Evolutionary conservation across 2,888 invertebrate species (phyloP), one percentile per base, ranked within the genome.

Genomic region (Cryptosula pallasiana): DNA sequence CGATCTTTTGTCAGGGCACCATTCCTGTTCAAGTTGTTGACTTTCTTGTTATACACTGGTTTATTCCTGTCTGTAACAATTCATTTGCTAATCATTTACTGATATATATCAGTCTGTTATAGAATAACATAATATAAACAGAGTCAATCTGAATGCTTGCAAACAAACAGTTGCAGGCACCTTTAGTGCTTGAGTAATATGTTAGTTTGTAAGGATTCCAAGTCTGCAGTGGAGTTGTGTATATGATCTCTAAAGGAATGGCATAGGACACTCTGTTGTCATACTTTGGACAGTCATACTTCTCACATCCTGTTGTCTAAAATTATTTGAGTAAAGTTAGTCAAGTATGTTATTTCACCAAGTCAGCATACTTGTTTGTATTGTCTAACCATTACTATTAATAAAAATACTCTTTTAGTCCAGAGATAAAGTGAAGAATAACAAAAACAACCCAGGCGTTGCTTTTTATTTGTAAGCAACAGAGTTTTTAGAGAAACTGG

Each of bases 181-280:
- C 45, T 13, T 45, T 45, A 45, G 45, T 13, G 5, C 20, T 45
- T 5, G 45, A 13, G 45, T 45, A 45, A 45, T 45, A 45, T 13
- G 45, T 45, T 5, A 73, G 27, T 34, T 63, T 54, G 45, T 71
- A 73, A 1, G 73, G 73, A 69, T 73, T 71, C 73, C 73, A 72
- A 0, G 35, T 72, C 16, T 71, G 71, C 13, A 74, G 54, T 2
- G 74, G 74, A 2, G 74, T 74, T 27, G 71, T 71, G 73, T 73
- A 74, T 55, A 71, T 70, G 73, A 74, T 55, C 72, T 74, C 74
- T 29, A 74, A 63, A 16, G 74, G 74, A 23, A 74, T 73, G 36
- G 74, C 74, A 34, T 74, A 74, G 1, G 57, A 57, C 5, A 57
- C 57, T n/a, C 57, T 9, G 57, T 57, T 5, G 5, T 5, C 57